Evolutionary conservation across 64 coral and sea anemone genomes (phyloP).

Genomic region (Montipora efflorescens): DNA sequence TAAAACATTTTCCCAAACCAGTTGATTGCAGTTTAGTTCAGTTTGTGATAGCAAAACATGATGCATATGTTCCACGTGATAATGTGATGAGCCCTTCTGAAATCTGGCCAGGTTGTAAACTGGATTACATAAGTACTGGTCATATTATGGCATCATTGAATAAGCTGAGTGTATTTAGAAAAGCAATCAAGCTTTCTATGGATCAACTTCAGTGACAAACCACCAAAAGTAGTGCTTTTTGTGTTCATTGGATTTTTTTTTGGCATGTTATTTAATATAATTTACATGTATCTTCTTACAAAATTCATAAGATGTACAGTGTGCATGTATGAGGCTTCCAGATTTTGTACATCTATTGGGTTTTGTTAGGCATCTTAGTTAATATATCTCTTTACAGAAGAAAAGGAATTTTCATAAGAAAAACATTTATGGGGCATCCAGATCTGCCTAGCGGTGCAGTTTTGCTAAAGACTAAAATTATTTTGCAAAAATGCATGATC

Average conservation of each 20-base stretch:
- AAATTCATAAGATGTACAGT: too few relatives aligned
- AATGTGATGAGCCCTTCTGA: slow-evolving; percentile 50
- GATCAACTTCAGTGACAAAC: slow-evolving; percentile 42
- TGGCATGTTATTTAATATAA: too few relatives aligned
- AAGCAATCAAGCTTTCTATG: slow-evolving; percentile 67
- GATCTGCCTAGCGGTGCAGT: too few relatives aligned
- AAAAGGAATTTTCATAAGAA: too few relatives aligned
- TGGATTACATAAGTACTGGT: slow-evolving; percentile 74
- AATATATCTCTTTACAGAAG: too few relatives aligned
- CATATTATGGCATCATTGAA: slow-evolving; percentile 70
- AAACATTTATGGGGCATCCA: too few relatives aligned
- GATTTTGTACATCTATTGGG: not conserved
- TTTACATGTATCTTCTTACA: too few relatives aligned
- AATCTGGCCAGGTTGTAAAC: slow-evolving; percentile 77
- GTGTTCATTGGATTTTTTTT: not conserved
- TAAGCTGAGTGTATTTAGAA: slow-evolving; percentile 76
- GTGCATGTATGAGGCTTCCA: not conserved
- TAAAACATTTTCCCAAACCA: slow-evolving; percentile 79
- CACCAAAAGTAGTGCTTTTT: not conserved
- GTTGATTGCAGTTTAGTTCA: slow-evolving; percentile 71
- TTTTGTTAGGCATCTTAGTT: not conserved
- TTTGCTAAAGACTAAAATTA: too few relatives aligned
- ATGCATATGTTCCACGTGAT: slow-evolving; percentile 87
- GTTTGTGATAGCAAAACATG: slow-evolving; percentile 81
- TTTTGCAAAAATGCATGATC: too few relatives aligned